Evolutionary conservation across 2,888 invertebrate species (phyloP).

Genomic region (Tetheella fluctuosa): DNA sequence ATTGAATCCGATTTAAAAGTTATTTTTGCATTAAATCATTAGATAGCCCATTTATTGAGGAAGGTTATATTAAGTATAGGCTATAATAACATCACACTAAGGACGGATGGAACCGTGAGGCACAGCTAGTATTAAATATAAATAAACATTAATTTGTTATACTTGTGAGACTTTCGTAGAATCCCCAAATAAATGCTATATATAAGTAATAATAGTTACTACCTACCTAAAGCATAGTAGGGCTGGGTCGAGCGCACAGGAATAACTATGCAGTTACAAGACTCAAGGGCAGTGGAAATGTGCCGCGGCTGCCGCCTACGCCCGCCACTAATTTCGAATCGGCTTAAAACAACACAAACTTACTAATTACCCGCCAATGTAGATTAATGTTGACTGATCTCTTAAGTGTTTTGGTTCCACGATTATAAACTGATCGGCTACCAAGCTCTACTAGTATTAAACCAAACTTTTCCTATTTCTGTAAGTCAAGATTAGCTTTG

Average conservation of each 20-base stretch:
- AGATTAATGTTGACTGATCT: background rate
- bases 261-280: constrained; percentile 36
- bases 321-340: constrained; percentile 50
- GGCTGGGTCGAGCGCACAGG: constrained; percentile 17
- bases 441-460: background rate
- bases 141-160: too few relatives aligned
- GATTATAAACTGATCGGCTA: background rate
- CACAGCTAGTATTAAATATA: too few relatives aligned
- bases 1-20: too few relatives aligned
- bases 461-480: background rate
- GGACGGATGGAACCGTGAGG: too few relatives aligned
- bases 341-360: constrained; percentile 49
- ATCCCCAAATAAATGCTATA: too few relatives aligned
- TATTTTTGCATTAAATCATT: too few relatives aligned
- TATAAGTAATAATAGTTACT: too few relatives aligned
- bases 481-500: background rate
- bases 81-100: too few relatives aligned
- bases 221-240: background rate
- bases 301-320: constrained; percentile 22
- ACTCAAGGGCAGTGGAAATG: constrained; percentile 42
- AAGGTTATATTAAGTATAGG: too few relatives aligned
- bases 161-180: too few relatives aligned
- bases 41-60: too few relatives aligned
- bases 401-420: background rate
- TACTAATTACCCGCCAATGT: background rate